These are phyloP conservation scores for Pseudopleuronectes americanus DNA, from an alignment of 2,797 vertebrate species.

Conservation along the genomic window DNA sequence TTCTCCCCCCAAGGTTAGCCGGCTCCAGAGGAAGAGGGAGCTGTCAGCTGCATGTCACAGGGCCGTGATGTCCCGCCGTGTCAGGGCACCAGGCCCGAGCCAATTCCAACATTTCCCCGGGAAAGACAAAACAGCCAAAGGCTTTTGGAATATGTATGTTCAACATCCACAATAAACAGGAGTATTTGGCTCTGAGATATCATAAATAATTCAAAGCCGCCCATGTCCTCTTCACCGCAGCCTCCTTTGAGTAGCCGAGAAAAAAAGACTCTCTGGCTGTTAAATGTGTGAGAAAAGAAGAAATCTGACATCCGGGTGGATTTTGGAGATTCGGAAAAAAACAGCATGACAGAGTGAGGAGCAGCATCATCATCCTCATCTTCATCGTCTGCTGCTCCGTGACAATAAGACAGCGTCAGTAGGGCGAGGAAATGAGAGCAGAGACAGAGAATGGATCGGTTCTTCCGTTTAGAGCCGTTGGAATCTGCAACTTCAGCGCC, in stretches of 20 bases:
- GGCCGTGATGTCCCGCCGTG: constrained; percentile 62
- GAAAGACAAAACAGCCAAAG: constrained; percentile 65
- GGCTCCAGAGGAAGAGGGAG: constrained; percentile 52
- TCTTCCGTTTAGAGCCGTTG: constrained; percentile 24
- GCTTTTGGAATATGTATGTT: constrained; percentile 69
- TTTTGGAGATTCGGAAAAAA: constrained; percentile 34
- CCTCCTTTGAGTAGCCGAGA: constrained; percentile 58
- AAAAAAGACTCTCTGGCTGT: constrained; percentile 53
- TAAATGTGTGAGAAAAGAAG: constrained; percentile 60
- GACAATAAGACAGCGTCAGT: neutral
- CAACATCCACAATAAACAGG: constrained; percentile 66
- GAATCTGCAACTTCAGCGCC: constrained; percentile 43
- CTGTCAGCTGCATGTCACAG: constrained; percentile 71
- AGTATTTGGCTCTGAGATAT: constrained; percentile 64
- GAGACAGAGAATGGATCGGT: constrained; percentile 42
- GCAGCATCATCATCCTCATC: too few relatives aligned
- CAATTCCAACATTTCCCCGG: constrained; percentile 56
- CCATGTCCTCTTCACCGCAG: constrained; percentile 55
- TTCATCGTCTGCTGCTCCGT: too few relatives aligned
- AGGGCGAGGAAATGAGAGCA: constrained; percentile 38
- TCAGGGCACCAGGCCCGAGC: constrained; percentile 52
- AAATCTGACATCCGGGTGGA: constrained; percentile 40
- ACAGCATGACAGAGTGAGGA: neutral
- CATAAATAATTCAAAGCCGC: constrained; percentile 76
- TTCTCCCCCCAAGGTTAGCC: constrained; percentile 42